Base-by-base conservation (phyloP, 2,797 vertebrate species). In the Sebastolobus altivelis region DNA sequence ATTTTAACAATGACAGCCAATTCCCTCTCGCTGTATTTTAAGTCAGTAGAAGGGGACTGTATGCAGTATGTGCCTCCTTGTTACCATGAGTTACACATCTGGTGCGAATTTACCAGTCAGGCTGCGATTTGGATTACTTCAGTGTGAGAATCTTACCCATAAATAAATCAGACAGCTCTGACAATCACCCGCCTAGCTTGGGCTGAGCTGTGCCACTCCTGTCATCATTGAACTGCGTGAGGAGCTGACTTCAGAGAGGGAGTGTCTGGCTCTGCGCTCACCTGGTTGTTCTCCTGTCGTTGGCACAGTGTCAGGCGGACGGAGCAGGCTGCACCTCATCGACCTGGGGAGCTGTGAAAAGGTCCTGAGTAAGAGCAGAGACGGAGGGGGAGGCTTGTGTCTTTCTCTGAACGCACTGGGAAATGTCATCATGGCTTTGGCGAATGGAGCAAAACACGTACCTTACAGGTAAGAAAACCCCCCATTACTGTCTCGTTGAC, bases 331-430 rank as follows among this genome's bases (percentile, higher is more conserved):
- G 83, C 98, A 99, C 92, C 98, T 99, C 84, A 96, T 99, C 6
- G 99, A 99, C 95, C 92, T 99, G 80, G 98, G 98, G 27, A 98
- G 98, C 93, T 99, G 98, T 88, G 98, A 99, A 88, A 97, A 96
- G 89, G 96, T 96, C 9, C 86, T 97, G 63, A 96, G 97, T 92
- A 97, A 97, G 93, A 97, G 95, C 65, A 95, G 97, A 85, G 98
- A 99, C 31, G 96, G 95, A 27, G 98, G 97, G 8, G 96, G 96
- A 20, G 96, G 97, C 73, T 93, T 97, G 8, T 97, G 97, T 88
- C 95, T 99, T 54, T 99, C 99, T 38, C 94, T 99, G 25, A 96
- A 97, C 5, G 98, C 98, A 12, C 90, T 99, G 89, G 99, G 99
- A 91, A 99, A 98, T 1, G 97, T 99, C 90, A 97, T 99, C 91